Evolutionary conservation across 2,797 vertebrate species (phyloP), one percentile per base, ranked within the genome.

Genomic region (Gambelia wislizenii): DNA sequence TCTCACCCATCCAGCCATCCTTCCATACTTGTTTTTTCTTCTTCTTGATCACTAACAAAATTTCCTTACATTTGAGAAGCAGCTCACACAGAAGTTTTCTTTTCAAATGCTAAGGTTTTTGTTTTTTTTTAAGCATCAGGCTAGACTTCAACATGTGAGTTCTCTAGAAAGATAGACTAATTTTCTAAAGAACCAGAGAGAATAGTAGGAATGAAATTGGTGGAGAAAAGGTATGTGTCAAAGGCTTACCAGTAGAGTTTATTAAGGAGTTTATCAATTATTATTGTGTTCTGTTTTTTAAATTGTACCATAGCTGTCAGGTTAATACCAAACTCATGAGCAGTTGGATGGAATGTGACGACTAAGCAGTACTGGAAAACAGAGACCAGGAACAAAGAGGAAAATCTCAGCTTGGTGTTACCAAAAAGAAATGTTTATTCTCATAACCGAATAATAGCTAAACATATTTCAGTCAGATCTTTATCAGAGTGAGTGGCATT

Each of bases 241-340:
- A 77, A 90, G 0, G 30, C 42, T 0, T 0, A n/a, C 2, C 82
- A 82, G n/a, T 0, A 86, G 69, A 91, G 84, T 12, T 0, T 87
- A 90, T 90, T 83, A 64, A 91, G 10, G 83, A 64, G 0, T 54
- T 42, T 22, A 1, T 9, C 86, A 78, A 82, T 84, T 64, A 47
- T 64, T 67, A 49, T 74, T 42, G 42, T 12, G 25, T 10, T 22
- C 59, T 87, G 52, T 90, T 87, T 69, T 74, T 54, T 18, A 9
- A 54, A 54, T 18, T 54, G 75, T 67, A 54, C 33, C 33, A 79
- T 18, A 54, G 33, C 49, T 54, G 7, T 16, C 27, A 54, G 77
- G 18, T 54, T 54, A n/a, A 54, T 20, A 8, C 33, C 49, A 52
- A 22, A 8, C 33, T 54, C 52, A 79, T 9, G 33, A 54, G 47